A percentile compares a stretch with the other conserved stretches of the same genome.
These are phyloP conservation scores for Cryptotis parvus DNA, from an alignment of 2,113 vertebrate genomes.

Conservation along the genomic window DNA sequence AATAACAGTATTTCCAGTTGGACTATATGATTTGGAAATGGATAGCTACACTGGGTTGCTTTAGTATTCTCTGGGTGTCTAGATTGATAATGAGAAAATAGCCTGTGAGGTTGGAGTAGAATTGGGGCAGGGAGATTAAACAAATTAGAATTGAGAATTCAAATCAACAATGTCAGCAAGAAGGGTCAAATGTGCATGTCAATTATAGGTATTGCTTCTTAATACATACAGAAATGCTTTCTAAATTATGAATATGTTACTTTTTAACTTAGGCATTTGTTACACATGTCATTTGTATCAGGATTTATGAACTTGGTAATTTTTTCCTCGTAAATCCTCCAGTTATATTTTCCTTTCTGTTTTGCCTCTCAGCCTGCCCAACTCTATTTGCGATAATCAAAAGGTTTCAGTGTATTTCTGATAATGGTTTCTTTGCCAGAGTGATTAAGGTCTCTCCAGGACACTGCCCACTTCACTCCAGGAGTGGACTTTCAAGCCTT, in stretches of 20 bases:
- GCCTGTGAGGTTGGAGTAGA: neutral
- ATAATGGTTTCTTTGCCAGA: neutral
- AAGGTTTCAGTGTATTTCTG: neutral
- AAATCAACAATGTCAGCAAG: conserved; percentile 14
- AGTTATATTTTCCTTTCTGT: neutral
- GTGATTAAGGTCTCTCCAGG: neutral
- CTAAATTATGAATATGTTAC: neutral
- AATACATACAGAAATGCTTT: neutral
- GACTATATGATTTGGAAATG: neutral
- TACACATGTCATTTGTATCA: neutral
- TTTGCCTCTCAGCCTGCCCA: neutral
- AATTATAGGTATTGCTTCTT: conserved; percentile 55
- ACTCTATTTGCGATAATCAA: neutral
- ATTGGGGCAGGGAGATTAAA: neutral
- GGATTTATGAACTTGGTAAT: neutral
- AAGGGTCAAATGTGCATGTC: neutral
- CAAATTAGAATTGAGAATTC: neutral
- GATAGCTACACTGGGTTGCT: neutral
- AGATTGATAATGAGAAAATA: neutral
- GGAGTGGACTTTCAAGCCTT: neutral
- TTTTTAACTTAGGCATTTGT: conserved; percentile 41
- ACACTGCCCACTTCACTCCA: neutral
- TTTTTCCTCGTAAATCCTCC: neutral
- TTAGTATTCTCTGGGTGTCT: neutral
- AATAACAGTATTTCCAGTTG: conserved; percentile 25